phyloP scores from a whole-genome alignment of 2,888 invertebrate species.

The Alentia gelatinosa region DNA sequence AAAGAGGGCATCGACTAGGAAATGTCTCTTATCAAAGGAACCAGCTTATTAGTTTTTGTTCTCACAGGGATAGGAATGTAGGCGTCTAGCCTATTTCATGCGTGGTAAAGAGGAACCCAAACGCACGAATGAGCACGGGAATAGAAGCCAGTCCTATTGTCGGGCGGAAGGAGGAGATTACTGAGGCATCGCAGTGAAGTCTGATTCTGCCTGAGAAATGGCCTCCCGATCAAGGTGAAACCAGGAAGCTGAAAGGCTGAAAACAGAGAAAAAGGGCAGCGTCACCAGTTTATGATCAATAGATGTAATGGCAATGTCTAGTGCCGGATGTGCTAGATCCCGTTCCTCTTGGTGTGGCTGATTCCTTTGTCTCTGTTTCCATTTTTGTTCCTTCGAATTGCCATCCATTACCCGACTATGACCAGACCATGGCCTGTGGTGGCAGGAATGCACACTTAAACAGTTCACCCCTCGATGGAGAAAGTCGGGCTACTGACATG shows the following conservation, averaged over 20 bases:
- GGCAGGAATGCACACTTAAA: not conserved
- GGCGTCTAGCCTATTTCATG: too few relatives aligned
- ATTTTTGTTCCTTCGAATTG: not conserved
- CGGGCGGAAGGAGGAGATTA: not conserved
- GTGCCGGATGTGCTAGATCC: not conserved
- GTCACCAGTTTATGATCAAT: not conserved
- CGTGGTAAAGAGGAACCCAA: too few relatives aligned
- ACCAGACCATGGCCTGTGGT: not conserved
- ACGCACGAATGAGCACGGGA: too few relatives aligned
- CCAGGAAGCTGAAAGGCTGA: not conserved
- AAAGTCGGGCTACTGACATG: not conserved
- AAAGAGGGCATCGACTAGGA: too few relatives aligned
- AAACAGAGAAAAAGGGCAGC: not conserved
- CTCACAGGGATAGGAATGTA: too few relatives aligned
- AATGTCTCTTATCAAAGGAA: too few relatives aligned
- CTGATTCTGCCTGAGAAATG: not conserved
- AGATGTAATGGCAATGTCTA: not conserved
- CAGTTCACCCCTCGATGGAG: not conserved
- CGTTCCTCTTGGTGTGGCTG: not conserved
- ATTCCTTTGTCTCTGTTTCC: not conserved
- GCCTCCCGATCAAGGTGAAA: not conserved
- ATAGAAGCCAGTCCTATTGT: not conserved
- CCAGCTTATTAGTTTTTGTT: too few relatives aligned
- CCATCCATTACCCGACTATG: not conserved
- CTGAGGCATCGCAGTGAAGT: not conserved